A percentile compares a stretch with the other conserved stretches of the same genome.
phyloP scores from a whole-genome alignment of 2,113 vertebrate species.

The Dinomys branickii region DNA sequence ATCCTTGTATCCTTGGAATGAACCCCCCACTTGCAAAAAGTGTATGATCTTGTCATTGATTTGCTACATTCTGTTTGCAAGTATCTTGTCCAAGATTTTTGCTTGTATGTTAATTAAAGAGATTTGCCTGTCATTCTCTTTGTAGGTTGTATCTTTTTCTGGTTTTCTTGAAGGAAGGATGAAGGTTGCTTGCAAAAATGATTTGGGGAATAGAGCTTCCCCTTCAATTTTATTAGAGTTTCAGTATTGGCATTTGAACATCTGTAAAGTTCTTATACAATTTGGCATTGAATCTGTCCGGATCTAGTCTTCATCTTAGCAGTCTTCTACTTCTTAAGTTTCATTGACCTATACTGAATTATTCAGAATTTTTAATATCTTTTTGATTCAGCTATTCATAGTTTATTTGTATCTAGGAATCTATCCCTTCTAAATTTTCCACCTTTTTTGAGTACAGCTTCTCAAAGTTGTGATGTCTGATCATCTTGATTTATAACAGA shows the following conservation, averaged over 20 bases:
- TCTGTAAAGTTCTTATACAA: background rate
- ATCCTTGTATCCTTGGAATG: background rate
- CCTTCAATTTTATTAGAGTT: background rate
- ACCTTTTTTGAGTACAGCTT: background rate
- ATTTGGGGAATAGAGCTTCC: background rate
- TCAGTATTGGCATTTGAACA: background rate
- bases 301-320: background rate
- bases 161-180: background rate
- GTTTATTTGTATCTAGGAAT: background rate
- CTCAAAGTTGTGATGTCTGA: background rate
- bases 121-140: background rate
- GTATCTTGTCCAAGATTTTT: background rate
- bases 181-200: background rate
- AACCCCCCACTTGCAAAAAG: background rate
- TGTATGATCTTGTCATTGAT: background rate
- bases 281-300: too few relatives aligned
- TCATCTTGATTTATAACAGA: background rate
- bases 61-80: background rate
- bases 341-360: background rate
- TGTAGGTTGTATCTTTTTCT: background rate
- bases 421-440: background rate
- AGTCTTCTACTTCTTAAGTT: background rate
- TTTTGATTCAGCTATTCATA: background rate
- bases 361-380: background rate
- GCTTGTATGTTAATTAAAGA: background rate